Conservation (phyloP, 2,888 invertebrate species). For the Antitype chi region DNA sequence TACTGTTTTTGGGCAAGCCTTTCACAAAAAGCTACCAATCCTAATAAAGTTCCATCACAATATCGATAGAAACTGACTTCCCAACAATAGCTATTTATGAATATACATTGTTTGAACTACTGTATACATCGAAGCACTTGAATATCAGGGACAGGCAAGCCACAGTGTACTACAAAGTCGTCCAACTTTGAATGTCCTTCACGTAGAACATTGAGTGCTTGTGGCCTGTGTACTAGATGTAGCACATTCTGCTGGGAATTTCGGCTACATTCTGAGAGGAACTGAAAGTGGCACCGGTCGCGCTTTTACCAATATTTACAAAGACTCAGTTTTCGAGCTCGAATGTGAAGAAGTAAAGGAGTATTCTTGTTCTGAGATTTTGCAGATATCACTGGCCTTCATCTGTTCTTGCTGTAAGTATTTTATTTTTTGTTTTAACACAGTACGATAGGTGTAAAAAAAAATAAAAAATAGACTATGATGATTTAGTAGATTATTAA, state of each 20-base stretch:
- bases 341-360: background rate
- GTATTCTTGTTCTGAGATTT: background rate
- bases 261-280: conserved; percentile 9
- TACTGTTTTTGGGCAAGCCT: too few relatives aligned
- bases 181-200: conserved; percentile 47
- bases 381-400: background rate
- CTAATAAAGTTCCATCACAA: background rate
- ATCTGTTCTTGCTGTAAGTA: background rate
- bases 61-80: background rate
- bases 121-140: conserved; percentile 25
- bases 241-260: background rate
- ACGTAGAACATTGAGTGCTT: conserved; percentile 26
- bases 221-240: conserved; percentile 7
- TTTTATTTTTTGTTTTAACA: background rate
- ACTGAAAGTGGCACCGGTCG: background rate
- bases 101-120: conserved; percentile 9
- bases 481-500: background rate
- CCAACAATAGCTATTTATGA: background rate
- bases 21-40: background rate
- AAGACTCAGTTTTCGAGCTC: background rate
- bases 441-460: background rate
- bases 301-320: background rate
- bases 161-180: conserved; percentile 24
- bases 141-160: conserved; percentile 29
- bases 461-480: background rate